Conservation (phyloP, 1,140 invertebrate genomes). For the Elysia chlorotica region DNA sequence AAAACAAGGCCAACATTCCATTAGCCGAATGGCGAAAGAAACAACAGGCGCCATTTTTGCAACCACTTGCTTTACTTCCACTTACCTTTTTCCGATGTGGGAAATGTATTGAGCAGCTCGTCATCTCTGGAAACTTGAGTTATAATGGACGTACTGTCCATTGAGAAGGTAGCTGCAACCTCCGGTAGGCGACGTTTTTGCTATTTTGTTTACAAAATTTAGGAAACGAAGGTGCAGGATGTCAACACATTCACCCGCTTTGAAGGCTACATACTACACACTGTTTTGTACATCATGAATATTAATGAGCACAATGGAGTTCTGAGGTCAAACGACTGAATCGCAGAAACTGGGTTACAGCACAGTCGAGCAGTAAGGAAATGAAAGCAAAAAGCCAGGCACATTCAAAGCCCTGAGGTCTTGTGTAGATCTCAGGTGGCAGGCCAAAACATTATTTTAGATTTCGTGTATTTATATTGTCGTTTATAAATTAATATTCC, state of each 20-base stretch:
- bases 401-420: too few relatives aligned
- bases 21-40: constrained; percentile 24
- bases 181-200: constrained; percentile 51
- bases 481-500: too few relatives aligned
- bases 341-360: constrained; percentile 24
- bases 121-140: constrained; percentile 96
- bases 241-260: constrained; percentile 36
- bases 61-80: constrained; percentile 30
- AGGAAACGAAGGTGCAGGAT: too few relatives aligned
- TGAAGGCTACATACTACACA: constrained; percentile 26
- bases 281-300: constrained; percentile 41
- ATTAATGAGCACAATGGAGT: constrained; percentile 33
- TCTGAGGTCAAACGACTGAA: constrained; percentile 24
- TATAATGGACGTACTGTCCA: constrained; percentile 98
- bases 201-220: constrained; percentile 27
- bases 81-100: constrained; percentile 86
- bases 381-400: too few relatives aligned
- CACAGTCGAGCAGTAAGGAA: too few relatives aligned
- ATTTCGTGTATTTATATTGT: too few relatives aligned
- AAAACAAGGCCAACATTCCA: constrained; percentile 11
- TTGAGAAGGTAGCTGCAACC: constrained; percentile 68
- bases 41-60: constrained; percentile 37
- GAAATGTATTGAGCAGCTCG: constrained; percentile 89
- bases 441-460: too few relatives aligned
- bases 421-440: too few relatives aligned